phyloP scores from a whole-genome alignment of 2,113 vertebrate genomes.

The Beaufortia kweichowensis region DNA sequence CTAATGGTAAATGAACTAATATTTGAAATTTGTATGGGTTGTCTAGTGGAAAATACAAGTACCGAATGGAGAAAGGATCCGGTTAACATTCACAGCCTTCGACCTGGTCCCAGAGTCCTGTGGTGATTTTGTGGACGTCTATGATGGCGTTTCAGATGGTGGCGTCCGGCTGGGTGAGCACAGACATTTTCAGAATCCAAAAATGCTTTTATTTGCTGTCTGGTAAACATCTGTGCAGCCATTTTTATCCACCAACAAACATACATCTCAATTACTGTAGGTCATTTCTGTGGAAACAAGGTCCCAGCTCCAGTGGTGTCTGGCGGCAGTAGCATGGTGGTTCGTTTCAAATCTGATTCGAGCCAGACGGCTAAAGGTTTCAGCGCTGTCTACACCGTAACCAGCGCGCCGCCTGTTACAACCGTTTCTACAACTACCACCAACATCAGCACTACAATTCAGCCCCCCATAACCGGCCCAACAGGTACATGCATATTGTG shows the following conservation, averaged over 20 bases:
- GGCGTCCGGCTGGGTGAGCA: slow-evolving; percentile 62
- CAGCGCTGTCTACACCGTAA: slow-evolving; percentile 66
- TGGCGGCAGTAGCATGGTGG: slow-evolving; percentile 63
- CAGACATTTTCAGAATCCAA: slow-evolving; percentile 1
- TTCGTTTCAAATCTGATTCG: slow-evolving; percentile 72
- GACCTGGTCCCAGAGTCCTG: slow-evolving; percentile 72
- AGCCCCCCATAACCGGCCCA: background rate
- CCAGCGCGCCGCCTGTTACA: slow-evolving; percentile 57
- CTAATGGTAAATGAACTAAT: too few species aligned
- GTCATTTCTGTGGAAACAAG: slow-evolving; percentile 67
- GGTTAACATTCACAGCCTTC: slow-evolving; percentile 71
- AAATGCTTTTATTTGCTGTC: background rate
- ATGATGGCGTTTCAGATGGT: slow-evolving; percentile 60
- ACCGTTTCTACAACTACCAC: slow-evolving; percentile 44
- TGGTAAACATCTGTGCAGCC: slow-evolving; percentile 4
- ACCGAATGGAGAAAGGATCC: slow-evolving; percentile 63
- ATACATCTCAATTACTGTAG: slow-evolving; percentile 37
- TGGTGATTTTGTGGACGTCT: slow-evolving; percentile 74
- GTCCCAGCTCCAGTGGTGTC: slow-evolving; percentile 63
- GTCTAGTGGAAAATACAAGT: slow-evolving; percentile 68
- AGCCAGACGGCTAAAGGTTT: slow-evolving; percentile 68
- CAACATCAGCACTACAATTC: background rate
- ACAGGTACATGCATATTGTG: slow-evolving; percentile 30
- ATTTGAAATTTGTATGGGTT: slow-evolving; percentile 8
- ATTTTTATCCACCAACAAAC: slow-evolving; percentile 16